Percentiles rank a stretch among this genome's conserved stretches.
Evolutionary conservation across 2,888 invertebrate genomes (phyloP).

Genomic region (Imbricaverruca yamaguchii): DNA sequence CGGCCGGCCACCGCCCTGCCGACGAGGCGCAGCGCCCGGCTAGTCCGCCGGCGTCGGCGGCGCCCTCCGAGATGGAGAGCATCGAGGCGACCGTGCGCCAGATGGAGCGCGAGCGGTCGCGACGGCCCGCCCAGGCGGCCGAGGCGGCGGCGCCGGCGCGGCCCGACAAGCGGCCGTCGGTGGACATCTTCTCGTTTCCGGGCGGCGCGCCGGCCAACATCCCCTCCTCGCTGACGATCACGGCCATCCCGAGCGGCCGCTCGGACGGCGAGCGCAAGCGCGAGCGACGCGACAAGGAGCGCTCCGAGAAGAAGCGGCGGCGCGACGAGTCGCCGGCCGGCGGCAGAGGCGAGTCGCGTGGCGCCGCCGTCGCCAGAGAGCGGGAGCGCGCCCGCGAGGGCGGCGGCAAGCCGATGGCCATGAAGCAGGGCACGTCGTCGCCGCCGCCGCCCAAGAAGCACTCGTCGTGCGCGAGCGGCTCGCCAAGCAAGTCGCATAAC

Average conservation of each 20-base stretch:
- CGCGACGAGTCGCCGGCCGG: slow-evolving; percentile 32
- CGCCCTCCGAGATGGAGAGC: slow-evolving; percentile 19
- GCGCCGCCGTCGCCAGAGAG: neutral
- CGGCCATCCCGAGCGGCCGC: slow-evolving; percentile 53
- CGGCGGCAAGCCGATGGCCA: slow-evolving; percentile 28
- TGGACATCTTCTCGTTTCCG: slow-evolving; percentile 71
- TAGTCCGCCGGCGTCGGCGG: slow-evolving; percentile 38
- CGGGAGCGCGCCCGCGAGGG: slow-evolving; percentile 23
- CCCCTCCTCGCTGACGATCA: slow-evolving; percentile 77
- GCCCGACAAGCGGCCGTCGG: slow-evolving; percentile 54
- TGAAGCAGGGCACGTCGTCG: slow-evolving; percentile 30
- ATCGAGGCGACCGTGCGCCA: slow-evolving; percentile 18
- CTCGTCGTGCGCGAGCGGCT: slow-evolving; percentile 25
- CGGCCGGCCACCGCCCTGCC: neutral
- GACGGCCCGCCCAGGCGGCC: neutral
- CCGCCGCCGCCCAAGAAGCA: slow-evolving; percentile 31
- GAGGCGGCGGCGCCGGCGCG: neutral
- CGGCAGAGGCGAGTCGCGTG: slow-evolving; percentile 17
- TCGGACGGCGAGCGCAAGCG: slow-evolving; percentile 30
- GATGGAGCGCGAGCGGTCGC: neutral
- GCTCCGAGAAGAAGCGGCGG: slow-evolving; percentile 33
- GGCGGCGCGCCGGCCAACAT: slow-evolving; percentile 48
- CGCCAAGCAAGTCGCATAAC: slow-evolving; percentile 24
- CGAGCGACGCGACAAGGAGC: slow-evolving; percentile 32
- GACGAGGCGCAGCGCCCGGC: slow-evolving; percentile 30